Evolutionary conservation across 2,888 invertebrate species (phyloP), one percentile per base, ranked within the genome.

Genomic region (Stenolophus ochropezus): DNA sequence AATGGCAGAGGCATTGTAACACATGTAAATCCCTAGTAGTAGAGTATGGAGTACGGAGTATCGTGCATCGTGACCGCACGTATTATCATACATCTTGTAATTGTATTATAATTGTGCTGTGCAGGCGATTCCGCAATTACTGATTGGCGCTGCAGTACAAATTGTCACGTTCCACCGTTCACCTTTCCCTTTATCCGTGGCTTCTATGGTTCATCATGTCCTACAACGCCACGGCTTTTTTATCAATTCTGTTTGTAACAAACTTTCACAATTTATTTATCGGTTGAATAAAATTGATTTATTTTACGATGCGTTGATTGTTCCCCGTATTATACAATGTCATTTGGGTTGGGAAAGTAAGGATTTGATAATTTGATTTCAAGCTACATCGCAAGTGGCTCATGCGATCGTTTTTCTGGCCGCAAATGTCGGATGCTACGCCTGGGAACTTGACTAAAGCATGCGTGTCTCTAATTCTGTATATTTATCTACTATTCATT

Each of bases 51-150:
- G n/a, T n/a, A n/a, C n/a, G n/a, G n/a, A n/a, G n/a, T 61, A 4
- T 8, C n/a, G 4, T 11, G 8, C 18, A 27, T 69, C 65, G 65
- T 69, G 65, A 69, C 65, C 11, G 33, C 11, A 42, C 6, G 74
- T 74, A 51, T 74, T 20, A 18, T 76, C 20, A 76, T 58, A 76
- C 33, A 76, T 56, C 56, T 76, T 56, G 76, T 27, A 76, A 76
- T 76, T 56, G 76, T 27, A 76, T 53, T 56, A 76, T 76, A 76
- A 76, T 76, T 76, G 56, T 56, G 11, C 33, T 27, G 8, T 20
- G 25, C 76, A 76, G 76, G 76, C 76, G 58, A 76, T 76, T 33
- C 76, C 33, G 58, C 58, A 76, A 76, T 76, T 76, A 76, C 73
- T 47, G 73, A 73, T 73, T 49, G 73, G 42, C 42, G 61, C 25